These are phyloP conservation scores for Pachycephala philippinensis DNA, from an alignment of 2,113 vertebrate genomes.

Conservation along the genomic window DNA sequence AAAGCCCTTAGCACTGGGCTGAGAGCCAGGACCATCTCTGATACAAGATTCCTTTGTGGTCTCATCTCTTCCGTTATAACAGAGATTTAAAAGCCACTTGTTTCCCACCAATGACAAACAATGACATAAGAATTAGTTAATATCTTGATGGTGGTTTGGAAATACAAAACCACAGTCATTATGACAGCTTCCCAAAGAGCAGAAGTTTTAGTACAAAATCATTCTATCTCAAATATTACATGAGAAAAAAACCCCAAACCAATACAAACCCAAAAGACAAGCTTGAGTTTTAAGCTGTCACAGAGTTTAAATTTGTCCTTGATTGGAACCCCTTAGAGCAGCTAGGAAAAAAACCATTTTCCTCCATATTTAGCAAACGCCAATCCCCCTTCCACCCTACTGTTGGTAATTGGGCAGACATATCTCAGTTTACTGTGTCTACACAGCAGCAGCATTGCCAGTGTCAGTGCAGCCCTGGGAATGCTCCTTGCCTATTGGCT, in stretches of 20 bases:
- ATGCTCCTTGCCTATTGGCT: not conserved
- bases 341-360: not conserved
- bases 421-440: not conserved
- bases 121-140: constrained; percentile 5
- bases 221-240: not conserved
- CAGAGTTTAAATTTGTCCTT: not conserved
- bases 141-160: not conserved
- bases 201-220: not conserved
- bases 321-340: not conserved
- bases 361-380: not conserved
- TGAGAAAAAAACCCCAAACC: not conserved
- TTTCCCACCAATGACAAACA: not conserved
- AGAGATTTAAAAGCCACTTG: constrained; percentile 6
- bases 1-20: not conserved
- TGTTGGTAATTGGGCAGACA: not conserved
- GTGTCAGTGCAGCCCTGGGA: not conserved
- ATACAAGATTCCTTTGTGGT: not conserved
- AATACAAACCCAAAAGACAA: not conserved
- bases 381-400: not conserved
- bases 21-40: not conserved
- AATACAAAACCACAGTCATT: not conserved
- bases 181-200: not conserved
- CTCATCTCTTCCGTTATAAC: not conserved
- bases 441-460: not conserved
- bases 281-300: not conserved